These are phyloP conservation scores for Lordiphosa stackelbergi DNA, from an alignment of 1,140 invertebrate genomes.

Conservation along the genomic window DNA sequence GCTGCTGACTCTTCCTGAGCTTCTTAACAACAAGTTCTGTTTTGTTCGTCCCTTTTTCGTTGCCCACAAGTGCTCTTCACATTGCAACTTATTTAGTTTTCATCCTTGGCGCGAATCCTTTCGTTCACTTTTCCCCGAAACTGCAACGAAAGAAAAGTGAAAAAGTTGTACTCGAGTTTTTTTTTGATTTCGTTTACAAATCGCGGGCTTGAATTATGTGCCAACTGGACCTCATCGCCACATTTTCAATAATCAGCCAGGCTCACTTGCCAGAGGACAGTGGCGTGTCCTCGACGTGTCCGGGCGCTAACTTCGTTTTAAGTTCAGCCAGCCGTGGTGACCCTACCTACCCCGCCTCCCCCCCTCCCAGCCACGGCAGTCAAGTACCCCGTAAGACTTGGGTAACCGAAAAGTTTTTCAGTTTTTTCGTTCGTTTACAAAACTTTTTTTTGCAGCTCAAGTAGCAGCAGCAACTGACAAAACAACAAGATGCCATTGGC, in stretches of 20 bases:
- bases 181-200: constrained; percentile 17
- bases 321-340: constrained; percentile 59
- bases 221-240: constrained; percentile 63
- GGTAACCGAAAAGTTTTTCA: constrained; percentile 40
- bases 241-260: constrained; percentile 72
- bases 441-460: constrained; percentile 57
- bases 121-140: constrained; percentile 38
- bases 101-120: constrained; percentile 16
- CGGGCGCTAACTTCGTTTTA: constrained; percentile 58
- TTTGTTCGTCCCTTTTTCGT: constrained; percentile 46
- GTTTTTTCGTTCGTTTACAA: constrained; percentile 20
- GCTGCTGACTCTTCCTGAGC: constrained; percentile 5
- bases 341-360: constrained; percentile 3
- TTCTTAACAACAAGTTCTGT: constrained; percentile 42
- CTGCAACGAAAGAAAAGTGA: constrained; percentile 54
- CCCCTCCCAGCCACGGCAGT: constrained; percentile 4
- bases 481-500: constrained; percentile 28
- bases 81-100: constrained; percentile 72
- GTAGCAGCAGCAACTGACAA: constrained; percentile 32
- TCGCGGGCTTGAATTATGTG: constrained; percentile 63
- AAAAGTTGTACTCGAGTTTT: constrained; percentile 37
- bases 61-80: constrained; percentile 59
- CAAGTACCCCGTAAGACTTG: constrained; percentile 30
- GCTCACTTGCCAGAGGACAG: constrained; percentile 25
- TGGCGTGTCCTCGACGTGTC: constrained; percentile 20